These are phyloP conservation scores for Hucho hucho DNA, from an alignment of 2,113 vertebrate genomes.

Conservation along the genomic window DNA sequence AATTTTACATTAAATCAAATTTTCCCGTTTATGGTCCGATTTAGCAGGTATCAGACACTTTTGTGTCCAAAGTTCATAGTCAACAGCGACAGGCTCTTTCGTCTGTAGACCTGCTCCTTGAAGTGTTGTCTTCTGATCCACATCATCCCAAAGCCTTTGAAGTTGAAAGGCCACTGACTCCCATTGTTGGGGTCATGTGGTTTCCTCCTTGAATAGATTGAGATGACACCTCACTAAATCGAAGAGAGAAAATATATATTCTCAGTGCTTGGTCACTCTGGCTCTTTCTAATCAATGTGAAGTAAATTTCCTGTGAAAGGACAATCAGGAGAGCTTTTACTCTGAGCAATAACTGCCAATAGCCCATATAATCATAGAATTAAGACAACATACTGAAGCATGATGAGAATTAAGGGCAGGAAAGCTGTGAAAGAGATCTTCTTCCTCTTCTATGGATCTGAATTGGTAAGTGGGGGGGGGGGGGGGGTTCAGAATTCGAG, in stretches of 20 bases:
- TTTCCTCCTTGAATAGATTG: neutral
- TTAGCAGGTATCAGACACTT: neutral
- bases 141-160: constrained; percentile 1
- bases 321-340: neutral
- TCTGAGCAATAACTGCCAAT: neutral
- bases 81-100: neutral
- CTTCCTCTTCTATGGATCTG: neutral
- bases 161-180: neutral
- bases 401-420: neutral
- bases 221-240: constrained; percentile 6
- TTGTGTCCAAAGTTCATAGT: neutral
- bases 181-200: neutral
- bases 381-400: neutral
- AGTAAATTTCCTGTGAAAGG: neutral
- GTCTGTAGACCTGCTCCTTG: neutral
- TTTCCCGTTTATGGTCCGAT: too few species aligned
- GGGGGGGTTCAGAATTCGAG: constrained; percentile 68
- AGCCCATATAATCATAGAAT: neutral
- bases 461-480: constrained; percentile 65
- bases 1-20: too few species aligned
- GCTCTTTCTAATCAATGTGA: neutral
- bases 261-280: neutral
- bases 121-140: neutral
- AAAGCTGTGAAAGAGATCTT: neutral
- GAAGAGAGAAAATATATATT: neutral